These are phyloP conservation scores for Trichonephila clavipes DNA, from an alignment of 1,140 invertebrate species.

Conservation along the genomic window DNA sequence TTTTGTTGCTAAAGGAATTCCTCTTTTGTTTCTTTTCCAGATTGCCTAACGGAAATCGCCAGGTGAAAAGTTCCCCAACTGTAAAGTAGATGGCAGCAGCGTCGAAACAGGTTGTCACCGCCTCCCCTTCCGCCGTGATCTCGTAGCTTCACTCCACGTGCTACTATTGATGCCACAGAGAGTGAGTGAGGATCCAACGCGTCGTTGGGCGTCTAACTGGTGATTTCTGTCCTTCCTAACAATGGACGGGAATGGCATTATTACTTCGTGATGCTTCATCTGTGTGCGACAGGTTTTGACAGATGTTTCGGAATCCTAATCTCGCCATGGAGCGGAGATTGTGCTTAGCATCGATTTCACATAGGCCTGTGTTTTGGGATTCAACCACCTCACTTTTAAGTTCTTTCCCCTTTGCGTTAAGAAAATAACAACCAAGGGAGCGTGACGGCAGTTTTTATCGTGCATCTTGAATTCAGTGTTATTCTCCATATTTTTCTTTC, in stretches of 20 bases:
- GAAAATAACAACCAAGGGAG: background rate
- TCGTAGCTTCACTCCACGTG: conserved; percentile 43
- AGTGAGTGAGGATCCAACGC: background rate
- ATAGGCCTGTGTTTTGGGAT: background rate
- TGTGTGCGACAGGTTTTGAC: background rate
- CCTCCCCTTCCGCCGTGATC: background rate
- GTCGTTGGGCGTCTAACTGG: background rate
- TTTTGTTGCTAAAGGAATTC: background rate
- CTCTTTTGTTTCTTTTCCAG: background rate
- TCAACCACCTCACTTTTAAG: conserved; percentile 25
- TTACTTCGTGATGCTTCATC: background rate
- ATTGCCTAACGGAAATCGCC: background rate
- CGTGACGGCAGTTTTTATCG: background rate
- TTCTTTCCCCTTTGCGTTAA: background rate
- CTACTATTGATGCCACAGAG: conserved; percentile 25
- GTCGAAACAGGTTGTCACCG: conserved; percentile 22
- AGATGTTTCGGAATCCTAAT: background rate
- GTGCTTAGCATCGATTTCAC: background rate
- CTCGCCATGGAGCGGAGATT: background rate
- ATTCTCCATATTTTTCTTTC: no score
- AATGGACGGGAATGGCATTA: background rate
- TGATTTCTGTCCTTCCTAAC: background rate
- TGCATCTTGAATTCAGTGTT: background rate
- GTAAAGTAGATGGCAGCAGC: conserved; percentile 26
- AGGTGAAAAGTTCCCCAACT: background rate